phyloP scores from a whole-genome alignment of 2,888 invertebrate species.

The Luperina testacea region DNA sequence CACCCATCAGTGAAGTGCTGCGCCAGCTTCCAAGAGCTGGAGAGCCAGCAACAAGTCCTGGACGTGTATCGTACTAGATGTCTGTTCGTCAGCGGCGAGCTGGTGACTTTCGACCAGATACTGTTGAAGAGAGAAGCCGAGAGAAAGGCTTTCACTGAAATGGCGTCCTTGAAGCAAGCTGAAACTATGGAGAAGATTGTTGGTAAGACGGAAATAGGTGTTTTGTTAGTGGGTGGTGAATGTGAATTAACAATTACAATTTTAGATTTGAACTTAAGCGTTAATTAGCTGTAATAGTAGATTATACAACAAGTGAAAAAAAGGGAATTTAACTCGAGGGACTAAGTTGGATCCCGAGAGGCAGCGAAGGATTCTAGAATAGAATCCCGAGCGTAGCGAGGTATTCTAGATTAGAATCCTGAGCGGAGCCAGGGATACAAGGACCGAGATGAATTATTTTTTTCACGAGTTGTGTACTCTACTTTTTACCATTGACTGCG shows the following conservation, averaged over 20 bases:
- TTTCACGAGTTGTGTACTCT: too few species aligned
- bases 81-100: slow-evolving; percentile 87
- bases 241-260: background rate
- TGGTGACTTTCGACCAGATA: slow-evolving; percentile 87
- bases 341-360: too few species aligned
- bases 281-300: background rate
- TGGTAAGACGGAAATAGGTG: slow-evolving; percentile 65
- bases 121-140: slow-evolving; percentile 85
- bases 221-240: background rate
- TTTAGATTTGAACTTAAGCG: background rate
- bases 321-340: too few species aligned
- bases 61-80: slow-evolving; percentile 89
- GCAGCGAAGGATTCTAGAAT: too few species aligned
- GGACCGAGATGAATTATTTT: too few species aligned
- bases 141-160: slow-evolving; percentile 87
- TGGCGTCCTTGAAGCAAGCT: slow-evolving; percentile 87
- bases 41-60: slow-evolving; percentile 86
- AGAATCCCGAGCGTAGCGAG: too few species aligned
- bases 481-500: too few species aligned
- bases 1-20: slow-evolving; percentile 90
- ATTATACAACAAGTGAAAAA: too few species aligned
- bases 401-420: too few species aligned
- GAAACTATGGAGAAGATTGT: slow-evolving; percentile 88
- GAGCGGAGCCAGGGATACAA: too few species aligned
- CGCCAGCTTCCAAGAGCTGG: slow-evolving; percentile 86